Conservation (phyloP, 2,113 vertebrate genomes). For the Hyaena hyaena region DNA sequence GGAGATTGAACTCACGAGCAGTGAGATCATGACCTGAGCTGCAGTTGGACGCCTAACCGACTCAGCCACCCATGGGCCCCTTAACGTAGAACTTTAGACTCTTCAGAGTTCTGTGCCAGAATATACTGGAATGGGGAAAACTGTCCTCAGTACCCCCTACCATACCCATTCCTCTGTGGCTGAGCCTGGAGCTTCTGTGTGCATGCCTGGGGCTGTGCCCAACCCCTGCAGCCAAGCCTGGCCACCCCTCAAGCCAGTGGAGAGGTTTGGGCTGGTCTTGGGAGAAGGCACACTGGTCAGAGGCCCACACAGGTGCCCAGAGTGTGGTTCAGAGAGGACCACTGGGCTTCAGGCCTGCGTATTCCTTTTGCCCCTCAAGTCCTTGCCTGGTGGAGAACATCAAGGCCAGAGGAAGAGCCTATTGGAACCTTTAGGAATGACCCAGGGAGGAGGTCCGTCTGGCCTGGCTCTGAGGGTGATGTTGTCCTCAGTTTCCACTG, state of each 20-base stretch:
- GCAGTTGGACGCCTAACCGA: too few relatives aligned
- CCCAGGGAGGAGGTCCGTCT: rapidly evolving
- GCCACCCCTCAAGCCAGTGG: too few relatives aligned
- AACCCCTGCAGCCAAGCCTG: neutral
- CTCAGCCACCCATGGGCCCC: too few relatives aligned
- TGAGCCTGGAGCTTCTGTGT: neutral
- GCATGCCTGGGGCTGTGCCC: rapidly evolving
- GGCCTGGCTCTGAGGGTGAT: neutral
- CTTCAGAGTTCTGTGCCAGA: neutral
- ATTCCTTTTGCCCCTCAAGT: neutral
- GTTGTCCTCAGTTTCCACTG: neutral
- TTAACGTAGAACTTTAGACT: neutral
- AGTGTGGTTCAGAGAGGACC: neutral
- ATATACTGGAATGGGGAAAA: neutral
- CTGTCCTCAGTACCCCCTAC: neutral
- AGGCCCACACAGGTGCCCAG: rapidly evolving
- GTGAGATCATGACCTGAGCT: too few relatives aligned
- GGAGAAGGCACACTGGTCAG: neutral
- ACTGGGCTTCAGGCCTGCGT: neutral
- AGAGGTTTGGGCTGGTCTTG: too few relatives aligned
- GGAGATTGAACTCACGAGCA: too few relatives aligned
- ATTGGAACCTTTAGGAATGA: neutral
- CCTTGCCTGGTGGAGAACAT: neutral
- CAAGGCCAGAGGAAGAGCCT: neutral
- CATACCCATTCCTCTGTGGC: too few relatives aligned